phyloP scores from a whole-genome alignment of 2,113 vertebrate species.

The Tupaia tana region DNA sequence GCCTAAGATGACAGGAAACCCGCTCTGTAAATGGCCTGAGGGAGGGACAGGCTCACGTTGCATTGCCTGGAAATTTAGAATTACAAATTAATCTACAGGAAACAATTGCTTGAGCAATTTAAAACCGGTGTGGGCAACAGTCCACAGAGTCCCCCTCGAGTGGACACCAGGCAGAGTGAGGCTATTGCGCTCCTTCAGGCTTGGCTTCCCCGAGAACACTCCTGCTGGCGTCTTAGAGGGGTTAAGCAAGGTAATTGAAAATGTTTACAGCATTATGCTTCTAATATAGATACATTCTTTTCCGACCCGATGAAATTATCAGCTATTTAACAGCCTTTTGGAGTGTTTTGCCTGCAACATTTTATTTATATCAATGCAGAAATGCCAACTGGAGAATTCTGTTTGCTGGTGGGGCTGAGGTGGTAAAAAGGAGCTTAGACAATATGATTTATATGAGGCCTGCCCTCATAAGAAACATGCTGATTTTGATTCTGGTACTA shows the following conservation, averaged over 20 bases:
- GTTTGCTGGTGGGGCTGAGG: background rate
- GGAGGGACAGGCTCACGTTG: conserved; percentile 77
- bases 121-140: conserved; percentile 66
- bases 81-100: conserved; percentile 86
- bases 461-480: background rate
- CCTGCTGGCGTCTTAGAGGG: conserved; percentile 65
- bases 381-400: background rate
- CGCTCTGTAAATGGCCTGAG: conserved; percentile 71
- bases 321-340: conserved; percentile 78
- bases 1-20: conserved; percentile 74
- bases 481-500: background rate
- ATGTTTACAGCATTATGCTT: conserved; percentile 58
- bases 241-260: conserved; percentile 78
- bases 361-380: conserved; percentile 78
- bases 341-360: conserved; percentile 66
- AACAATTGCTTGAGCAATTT: conserved; percentile 83
- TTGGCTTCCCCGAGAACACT: background rate
- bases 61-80: conserved; percentile 78
- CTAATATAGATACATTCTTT: conserved; percentile 54
- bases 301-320: conserved; percentile 78
- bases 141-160: background rate
- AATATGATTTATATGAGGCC: background rate
- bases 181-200: background rate
- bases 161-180: background rate
- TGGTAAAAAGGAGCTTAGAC: background rate